Evolutionary conservation across 2,888 invertebrate genomes (phyloP).

Genomic region (Psococerastis gibbosa): DNA sequence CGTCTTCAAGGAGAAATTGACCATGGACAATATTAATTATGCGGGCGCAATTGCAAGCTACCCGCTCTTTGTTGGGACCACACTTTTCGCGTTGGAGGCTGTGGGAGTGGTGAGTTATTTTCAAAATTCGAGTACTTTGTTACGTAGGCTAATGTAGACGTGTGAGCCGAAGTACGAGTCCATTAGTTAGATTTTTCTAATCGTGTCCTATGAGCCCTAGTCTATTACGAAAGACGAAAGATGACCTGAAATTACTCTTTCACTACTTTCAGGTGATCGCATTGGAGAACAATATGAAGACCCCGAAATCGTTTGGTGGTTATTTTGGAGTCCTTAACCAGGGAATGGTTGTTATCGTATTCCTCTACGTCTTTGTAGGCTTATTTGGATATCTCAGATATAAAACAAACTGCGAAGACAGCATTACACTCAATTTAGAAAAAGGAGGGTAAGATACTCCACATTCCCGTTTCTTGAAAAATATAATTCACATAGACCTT

Average conservation of each 20-base stretch:
- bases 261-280: constrained; percentile 55
- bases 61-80: constrained; percentile 76
- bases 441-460: constrained; percentile 46
- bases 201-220: no score
- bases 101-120: constrained; percentile 48
- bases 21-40: constrained; percentile 29
- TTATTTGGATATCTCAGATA: constrained; percentile 81
- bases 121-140: no score
- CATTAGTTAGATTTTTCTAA: no score
- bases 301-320: constrained; percentile 61
- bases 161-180: no score
- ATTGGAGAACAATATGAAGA: constrained; percentile 86
- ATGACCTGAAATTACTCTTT: background rate
- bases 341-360: constrained; percentile 61
- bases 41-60: constrained; percentile 33
- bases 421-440: constrained; percentile 74
- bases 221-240: background rate
- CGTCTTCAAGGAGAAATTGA: constrained; percentile 43
- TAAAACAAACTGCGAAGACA: constrained; percentile 49
- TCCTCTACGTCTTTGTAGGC: constrained; percentile 74
- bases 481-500: no score
- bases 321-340: constrained; percentile 68
- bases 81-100: constrained; percentile 73
- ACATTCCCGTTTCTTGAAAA: no score
- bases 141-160: no score